phyloP scores from a whole-genome alignment of 2,113 vertebrate genomes.

The Sapajus apella region DNA sequence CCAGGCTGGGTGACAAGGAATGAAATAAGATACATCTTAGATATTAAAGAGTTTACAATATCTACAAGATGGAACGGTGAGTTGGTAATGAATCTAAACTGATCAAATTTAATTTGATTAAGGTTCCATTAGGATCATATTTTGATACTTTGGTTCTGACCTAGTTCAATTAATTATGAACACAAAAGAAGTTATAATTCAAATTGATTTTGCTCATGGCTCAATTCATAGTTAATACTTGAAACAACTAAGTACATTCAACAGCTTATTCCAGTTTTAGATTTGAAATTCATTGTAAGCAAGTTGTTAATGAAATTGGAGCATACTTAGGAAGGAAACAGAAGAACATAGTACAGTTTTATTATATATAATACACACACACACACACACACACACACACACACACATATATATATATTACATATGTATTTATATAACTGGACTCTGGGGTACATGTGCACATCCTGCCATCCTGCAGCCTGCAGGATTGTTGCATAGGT shows the following conservation, averaged over 20 bases:
- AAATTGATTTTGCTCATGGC: neutral
- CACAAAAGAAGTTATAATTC: neutral
- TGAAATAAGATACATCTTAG: neutral
- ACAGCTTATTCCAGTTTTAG: neutral
- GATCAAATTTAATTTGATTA: neutral
- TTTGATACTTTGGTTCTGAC: neutral
- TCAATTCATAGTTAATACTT: neutral
- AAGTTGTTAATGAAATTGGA: constrained; percentile 12
- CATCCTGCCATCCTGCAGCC: too few relatives aligned
- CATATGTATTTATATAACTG: too few relatives aligned
- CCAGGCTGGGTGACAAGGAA: neutral
- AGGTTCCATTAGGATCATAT: neutral
- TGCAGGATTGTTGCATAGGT: too few relatives aligned
- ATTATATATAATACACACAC: too few relatives aligned
- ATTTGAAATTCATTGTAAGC: neutral
- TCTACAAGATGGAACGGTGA: neutral
- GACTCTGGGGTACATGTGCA: too few relatives aligned
- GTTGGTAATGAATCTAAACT: neutral
- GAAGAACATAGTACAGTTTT: neutral
- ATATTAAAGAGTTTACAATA: neutral
- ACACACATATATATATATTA: too few relatives aligned
- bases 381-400: too few relatives aligned
- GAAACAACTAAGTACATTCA: neutral
- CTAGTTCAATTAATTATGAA: neutral
- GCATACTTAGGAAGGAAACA: neutral